Evolutionary conservation across 2,113 vertebrate species (phyloP).

Genomic region (Lichenostomus cassidix): DNA sequence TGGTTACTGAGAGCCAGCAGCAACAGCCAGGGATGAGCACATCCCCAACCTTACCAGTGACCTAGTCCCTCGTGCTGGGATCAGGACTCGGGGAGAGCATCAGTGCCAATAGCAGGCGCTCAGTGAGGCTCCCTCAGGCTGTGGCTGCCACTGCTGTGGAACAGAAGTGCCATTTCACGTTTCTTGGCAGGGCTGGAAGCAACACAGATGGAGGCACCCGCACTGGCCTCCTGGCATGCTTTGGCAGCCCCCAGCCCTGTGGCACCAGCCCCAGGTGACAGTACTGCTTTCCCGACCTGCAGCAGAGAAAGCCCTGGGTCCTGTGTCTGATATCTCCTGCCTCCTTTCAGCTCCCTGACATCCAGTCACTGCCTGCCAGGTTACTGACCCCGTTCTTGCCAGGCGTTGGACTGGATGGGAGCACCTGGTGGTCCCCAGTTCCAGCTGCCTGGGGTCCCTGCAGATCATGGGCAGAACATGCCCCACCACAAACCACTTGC

Average conservation of each 20-base stretch:
- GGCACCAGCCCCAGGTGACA: background rate
- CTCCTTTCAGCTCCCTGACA: background rate
- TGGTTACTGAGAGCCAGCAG: background rate
- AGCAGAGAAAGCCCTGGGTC: background rate
- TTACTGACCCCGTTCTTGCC: background rate
- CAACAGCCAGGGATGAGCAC: background rate
- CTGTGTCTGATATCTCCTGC: background rate
- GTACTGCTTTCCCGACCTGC: background rate
- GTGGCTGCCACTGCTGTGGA: background rate
- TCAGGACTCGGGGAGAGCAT: fast-evolving
- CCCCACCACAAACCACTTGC: background rate
- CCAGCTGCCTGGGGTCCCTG: fast-evolving
- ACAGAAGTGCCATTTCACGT: constrained; percentile 48
- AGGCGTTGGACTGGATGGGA: background rate
- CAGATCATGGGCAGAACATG: background rate
- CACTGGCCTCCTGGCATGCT: background rate
- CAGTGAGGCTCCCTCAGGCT: background rate
- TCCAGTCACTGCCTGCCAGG: background rate
- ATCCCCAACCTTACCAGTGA: background rate
- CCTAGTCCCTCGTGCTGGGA: fast-evolving
- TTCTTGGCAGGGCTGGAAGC: constrained; percentile 41
- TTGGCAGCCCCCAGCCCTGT: background rate
- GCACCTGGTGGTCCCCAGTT: background rate
- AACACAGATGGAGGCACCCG: constrained; percentile 19
- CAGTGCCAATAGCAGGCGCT: background rate